Evolutionary conservation across 2,797 vertebrate species (phyloP).

Genomic region (Eulemur albifrons): DNA sequence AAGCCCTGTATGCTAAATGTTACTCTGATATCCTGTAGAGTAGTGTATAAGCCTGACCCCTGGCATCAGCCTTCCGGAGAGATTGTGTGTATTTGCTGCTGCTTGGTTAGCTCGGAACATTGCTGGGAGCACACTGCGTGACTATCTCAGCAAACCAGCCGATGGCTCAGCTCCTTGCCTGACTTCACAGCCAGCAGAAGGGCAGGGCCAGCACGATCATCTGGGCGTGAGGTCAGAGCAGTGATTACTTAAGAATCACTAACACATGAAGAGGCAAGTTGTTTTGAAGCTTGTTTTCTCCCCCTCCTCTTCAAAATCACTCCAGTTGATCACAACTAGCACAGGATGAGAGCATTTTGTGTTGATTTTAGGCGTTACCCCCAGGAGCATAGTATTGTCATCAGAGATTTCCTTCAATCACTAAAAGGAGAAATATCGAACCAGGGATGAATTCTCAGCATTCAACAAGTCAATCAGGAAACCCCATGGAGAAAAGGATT

Average conservation of each 20-base stretch:
- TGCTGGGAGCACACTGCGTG: neutral
- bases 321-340: slow-evolving; percentile 39
- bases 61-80: neutral
- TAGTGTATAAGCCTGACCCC: neutral
- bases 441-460: slow-evolving; percentile 15
- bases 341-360: neutral
- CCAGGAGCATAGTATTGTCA: neutral
- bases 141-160: neutral
- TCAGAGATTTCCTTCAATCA: slow-evolving; percentile 50
- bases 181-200: neutral
- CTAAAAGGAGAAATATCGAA: neutral
- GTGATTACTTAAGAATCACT: slow-evolving; percentile 59
- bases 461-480: slow-evolving; percentile 57
- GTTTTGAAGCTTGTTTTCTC: neutral
- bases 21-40: neutral
- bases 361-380: slow-evolving; percentile 4
- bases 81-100: neutral
- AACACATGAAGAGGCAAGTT: neutral
- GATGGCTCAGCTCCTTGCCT: slow-evolving; percentile 19
- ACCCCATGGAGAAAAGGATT: neutral
- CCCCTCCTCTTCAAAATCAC: slow-evolving; percentile 58
- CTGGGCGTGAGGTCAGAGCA: neutral
- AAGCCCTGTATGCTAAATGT: neutral
- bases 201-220: neutral
- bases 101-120: slow-evolving; percentile 36